These are phyloP conservation scores for Drosophila insularis DNA, from an alignment of 1,140 invertebrate species.

Conservation along the genomic window DNA sequence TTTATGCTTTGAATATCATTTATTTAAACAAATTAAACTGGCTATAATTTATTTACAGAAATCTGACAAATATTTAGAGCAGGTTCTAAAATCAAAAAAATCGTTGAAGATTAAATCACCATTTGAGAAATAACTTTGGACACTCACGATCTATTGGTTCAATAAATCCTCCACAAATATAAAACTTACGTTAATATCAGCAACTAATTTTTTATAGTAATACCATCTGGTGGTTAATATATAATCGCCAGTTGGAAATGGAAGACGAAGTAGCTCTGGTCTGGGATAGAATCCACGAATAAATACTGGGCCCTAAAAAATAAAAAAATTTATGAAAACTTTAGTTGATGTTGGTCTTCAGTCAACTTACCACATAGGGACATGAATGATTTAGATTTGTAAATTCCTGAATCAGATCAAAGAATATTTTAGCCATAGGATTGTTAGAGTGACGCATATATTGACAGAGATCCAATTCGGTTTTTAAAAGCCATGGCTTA, in stretches of 20 bases:
- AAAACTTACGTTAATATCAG: slow-evolving; percentile 19
- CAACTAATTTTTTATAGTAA: slow-evolving; percentile 5
- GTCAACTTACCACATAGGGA: slow-evolving; percentile 20
- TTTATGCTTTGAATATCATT: too few relatives aligned
- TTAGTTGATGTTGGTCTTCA: background rate
- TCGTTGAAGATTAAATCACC: too few relatives aligned
- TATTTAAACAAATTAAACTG: too few relatives aligned
- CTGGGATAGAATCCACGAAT: background rate
- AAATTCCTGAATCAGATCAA: slow-evolving; percentile 3
- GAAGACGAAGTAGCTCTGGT: background rate
- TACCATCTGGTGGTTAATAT: slow-evolving; percentile 1
- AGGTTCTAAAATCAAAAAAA: too few relatives aligned
- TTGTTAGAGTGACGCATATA: slow-evolving; percentile 12
- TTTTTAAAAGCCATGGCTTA: slow-evolving; percentile 17
- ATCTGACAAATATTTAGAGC: too few relatives aligned
- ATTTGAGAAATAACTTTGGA: background rate
- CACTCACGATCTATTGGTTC: background rate
- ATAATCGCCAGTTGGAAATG: slow-evolving; percentile 23
- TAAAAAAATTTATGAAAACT: background rate
- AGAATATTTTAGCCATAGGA: slow-evolving; percentile 6
- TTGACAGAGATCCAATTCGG: slow-evolving; percentile 9
- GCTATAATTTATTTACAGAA: too few relatives aligned
- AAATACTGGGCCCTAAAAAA: slow-evolving; percentile 17
- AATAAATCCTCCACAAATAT: background rate
- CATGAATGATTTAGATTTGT: slow-evolving; percentile 29